phyloP scores from a whole-genome alignment of 2,888 invertebrate genomes.

The Himalopsyche tibetana region DNA sequence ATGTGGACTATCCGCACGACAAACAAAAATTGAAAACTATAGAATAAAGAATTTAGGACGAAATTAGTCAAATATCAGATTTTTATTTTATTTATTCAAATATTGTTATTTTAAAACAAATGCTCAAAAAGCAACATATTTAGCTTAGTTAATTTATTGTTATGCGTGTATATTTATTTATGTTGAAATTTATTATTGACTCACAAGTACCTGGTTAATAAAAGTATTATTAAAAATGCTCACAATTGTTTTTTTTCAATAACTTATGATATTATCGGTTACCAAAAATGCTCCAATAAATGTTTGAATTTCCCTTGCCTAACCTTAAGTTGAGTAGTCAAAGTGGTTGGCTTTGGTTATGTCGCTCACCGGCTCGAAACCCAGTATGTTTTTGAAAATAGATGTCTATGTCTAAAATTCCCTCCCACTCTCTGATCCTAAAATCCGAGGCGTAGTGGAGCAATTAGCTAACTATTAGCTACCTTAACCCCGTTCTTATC shows the following conservation, averaged over 20 bases:
- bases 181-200: conserved; percentile 18
- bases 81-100: neutral
- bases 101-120: neutral
- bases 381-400: too few species aligned
- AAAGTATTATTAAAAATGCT: neutral
- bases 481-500: too few species aligned
- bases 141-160: conserved; percentile 4
- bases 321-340: too few species aligned
- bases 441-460: too few species aligned
- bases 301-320: too few species aligned
- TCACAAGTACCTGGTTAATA: conserved; percentile 29
- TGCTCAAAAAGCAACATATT: neutral
- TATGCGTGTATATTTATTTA: conserved; percentile 3
- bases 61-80: neutral
- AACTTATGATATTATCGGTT: too few species aligned
- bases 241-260: neutral
- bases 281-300: too few species aligned
- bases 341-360: too few species aligned
- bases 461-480: too few species aligned
- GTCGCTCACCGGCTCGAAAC: too few species aligned
- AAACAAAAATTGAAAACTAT: conserved; percentile 25
- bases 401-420: too few species aligned
- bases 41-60: conserved; percentile 10
- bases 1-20: conserved; percentile 71
- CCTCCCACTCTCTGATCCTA: too few species aligned